Evolutionary conservation across 2,113 vertebrate species (phyloP).

Genomic region (Haplochromis burtoni): DNA sequence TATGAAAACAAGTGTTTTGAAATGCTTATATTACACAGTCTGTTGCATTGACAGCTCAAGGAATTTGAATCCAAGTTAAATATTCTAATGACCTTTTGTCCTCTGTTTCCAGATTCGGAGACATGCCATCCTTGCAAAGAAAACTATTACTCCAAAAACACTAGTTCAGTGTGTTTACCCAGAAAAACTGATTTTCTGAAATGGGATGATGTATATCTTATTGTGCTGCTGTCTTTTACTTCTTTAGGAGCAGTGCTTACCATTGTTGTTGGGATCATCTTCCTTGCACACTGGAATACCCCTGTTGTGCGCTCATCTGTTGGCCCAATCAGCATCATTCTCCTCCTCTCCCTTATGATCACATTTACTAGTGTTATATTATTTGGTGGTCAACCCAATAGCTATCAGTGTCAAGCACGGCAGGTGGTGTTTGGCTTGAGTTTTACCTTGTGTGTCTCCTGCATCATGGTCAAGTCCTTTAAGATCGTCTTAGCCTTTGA

Average conservation of each 20-base stretch:
- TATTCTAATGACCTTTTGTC: not conserved
- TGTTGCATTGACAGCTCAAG: not conserved
- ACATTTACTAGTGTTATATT: conserved; percentile 67
- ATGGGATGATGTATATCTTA: conserved; percentile 68
- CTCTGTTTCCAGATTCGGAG: conserved; percentile 63
- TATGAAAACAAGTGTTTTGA: not conserved
- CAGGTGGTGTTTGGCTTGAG: conserved; percentile 48
- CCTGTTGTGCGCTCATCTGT: conserved; percentile 74
- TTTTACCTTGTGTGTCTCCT: conserved; percentile 53
- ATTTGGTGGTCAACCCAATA: conserved; percentile 38
- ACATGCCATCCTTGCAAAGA: conserved; percentile 66
- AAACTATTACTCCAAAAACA: conserved; percentile 59
- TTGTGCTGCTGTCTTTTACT: conserved; percentile 66
- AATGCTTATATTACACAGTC: not conserved
- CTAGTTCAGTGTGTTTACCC: conserved; percentile 46
- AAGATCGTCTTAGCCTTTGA: conserved; percentile 40
- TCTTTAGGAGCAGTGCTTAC: conserved; percentile 65
- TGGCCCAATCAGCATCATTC: conserved; percentile 69
- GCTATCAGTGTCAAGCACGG: not conserved
- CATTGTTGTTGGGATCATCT: conserved; percentile 68
- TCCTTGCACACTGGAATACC: conserved; percentile 68
- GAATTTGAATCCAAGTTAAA: not conserved
- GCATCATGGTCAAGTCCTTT: conserved; percentile 53
- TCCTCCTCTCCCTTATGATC: conserved; percentile 73
- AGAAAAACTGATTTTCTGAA: conserved; percentile 63